A percentile compares a stretch with the other conserved stretches of the same genome.
Evolutionary conservation across 2,888 invertebrate species (phyloP).

Genomic region (Polymixis flavicincta): DNA sequence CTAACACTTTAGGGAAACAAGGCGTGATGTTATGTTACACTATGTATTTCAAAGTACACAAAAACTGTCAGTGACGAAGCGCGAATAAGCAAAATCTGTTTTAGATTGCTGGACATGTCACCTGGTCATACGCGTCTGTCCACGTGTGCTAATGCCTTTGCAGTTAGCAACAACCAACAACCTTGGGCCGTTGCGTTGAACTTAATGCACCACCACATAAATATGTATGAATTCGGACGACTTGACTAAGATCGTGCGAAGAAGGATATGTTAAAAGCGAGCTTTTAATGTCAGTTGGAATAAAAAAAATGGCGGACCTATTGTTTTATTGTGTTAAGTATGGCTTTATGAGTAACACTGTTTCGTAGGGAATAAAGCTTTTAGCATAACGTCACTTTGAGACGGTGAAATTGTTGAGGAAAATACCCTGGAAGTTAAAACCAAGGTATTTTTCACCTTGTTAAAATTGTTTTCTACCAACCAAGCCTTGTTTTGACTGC

Average conservation of each 20-base stretch:
- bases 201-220: constrained; percentile 67
- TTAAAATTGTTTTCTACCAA: neutral
- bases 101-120: constrained; percentile 59
- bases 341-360: constrained; percentile 12
- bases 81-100: constrained; percentile 58
- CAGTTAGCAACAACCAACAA: constrained; percentile 64
- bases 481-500: constrained; percentile 4
- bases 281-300: constrained; percentile 58
- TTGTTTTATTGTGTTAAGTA: constrained; percentile 40
- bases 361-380: constrained; percentile 1
- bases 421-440: neutral
- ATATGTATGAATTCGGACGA: constrained; percentile 71
- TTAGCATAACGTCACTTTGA: neutral
- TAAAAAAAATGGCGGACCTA: constrained; percentile 53
- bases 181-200: constrained; percentile 75
- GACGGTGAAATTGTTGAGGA: neutral
- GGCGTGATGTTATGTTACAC: no score
- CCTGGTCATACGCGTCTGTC: constrained; percentile 23
- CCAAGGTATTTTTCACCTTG: neutral
- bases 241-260: constrained; percentile 64
- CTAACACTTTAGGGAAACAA: no score
- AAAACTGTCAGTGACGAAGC: constrained; percentile 36
- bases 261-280: constrained; percentile 50
- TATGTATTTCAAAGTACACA: constrained; percentile 31
- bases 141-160: constrained; percentile 54